Percentiles rank a stretch among this genome's conserved stretches.
Evolutionary conservation across 1,140 invertebrate genomes (phyloP).

Genomic region (Melitaea cinxia): DNA sequence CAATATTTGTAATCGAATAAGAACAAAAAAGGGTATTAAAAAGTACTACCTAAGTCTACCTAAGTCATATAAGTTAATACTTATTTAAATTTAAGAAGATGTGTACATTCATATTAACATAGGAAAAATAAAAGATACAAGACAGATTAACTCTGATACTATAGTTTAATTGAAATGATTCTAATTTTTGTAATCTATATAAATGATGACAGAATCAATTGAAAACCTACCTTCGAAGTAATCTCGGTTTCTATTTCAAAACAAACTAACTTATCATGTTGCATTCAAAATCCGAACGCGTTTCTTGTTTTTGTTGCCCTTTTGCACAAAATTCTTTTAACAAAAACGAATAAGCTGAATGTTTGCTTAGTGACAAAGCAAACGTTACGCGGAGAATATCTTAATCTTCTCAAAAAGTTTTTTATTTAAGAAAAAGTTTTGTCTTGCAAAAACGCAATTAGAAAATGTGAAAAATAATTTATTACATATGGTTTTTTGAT

Average conservation of each 20-base stretch:
- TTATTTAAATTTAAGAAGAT: no score
- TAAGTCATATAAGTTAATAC: no score
- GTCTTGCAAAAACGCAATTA: slow-evolving; percentile 2
- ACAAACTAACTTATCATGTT: slow-evolving; percentile 77
- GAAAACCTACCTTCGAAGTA: not conserved
- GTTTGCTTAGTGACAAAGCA: slow-evolving; percentile 72
- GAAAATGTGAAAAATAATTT: slow-evolving; percentile 8
- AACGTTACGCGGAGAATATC: slow-evolving; percentile 47
- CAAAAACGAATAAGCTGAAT: slow-evolving; percentile 65
- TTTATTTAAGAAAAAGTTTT: slow-evolving; percentile 9
- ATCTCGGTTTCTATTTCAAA: slow-evolving; percentile 55
- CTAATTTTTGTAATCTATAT: not conserved
- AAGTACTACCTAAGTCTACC: no score
- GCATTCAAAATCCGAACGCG: slow-evolving; percentile 53
- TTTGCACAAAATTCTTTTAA: slow-evolving; percentile 68
- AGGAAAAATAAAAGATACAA: no score
- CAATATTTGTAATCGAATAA: no score
- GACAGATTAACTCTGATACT: no score
- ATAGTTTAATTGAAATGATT: no score
- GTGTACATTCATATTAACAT: no score
- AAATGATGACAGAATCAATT: not conserved
- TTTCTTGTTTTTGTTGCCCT: slow-evolving; percentile 64
- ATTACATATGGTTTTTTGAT: no score
- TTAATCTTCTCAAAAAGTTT: slow-evolving; percentile 45
- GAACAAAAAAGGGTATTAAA: no score